Evolutionary conservation across 1,140 invertebrate species (phyloP).

Genomic region (Habropoda laboriosa): DNA sequence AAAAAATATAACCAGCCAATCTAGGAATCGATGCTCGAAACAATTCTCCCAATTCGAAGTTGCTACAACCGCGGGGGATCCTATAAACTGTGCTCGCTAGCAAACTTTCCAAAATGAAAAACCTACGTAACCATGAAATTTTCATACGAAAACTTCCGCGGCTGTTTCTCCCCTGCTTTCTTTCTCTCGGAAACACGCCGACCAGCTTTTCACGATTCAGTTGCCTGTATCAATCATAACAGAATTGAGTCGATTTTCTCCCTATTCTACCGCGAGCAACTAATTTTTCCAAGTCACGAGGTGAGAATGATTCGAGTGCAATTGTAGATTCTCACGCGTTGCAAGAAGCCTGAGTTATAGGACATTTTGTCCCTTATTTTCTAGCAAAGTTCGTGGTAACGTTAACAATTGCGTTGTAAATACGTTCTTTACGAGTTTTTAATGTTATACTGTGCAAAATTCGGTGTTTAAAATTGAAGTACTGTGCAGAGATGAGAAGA

Average conservation of each 20-base stretch:
- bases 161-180: not conserved
- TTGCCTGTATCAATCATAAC: not conserved
- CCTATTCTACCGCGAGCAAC: not conserved
- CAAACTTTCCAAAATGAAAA: slow-evolving; percentile 7
- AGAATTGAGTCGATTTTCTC: slow-evolving; percentile 11
- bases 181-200: not conserved
- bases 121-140: slow-evolving; percentile 11
- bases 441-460: too few relatives aligned
- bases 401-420: too few relatives aligned
- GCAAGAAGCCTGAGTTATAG: too few relatives aligned
- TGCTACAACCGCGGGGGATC: not conserved
- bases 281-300: not conserved
- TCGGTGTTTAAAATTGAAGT: too few relatives aligned
- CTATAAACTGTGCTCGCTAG: not conserved
- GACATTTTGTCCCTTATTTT: too few relatives aligned
- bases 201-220: not conserved
- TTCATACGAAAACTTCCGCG: not conserved
- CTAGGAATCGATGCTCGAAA: not conserved
- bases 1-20: slow-evolving; percentile 4
- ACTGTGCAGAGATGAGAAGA: too few relatives aligned
- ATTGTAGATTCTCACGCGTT: too few relatives aligned
- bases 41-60: slow-evolving; percentile 17
- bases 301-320: not conserved
- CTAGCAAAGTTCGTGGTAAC: too few relatives aligned
- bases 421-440: too few relatives aligned